Conservation (phyloP, 2,113 vertebrate species). For the Bostrychus sinensis region DNA sequence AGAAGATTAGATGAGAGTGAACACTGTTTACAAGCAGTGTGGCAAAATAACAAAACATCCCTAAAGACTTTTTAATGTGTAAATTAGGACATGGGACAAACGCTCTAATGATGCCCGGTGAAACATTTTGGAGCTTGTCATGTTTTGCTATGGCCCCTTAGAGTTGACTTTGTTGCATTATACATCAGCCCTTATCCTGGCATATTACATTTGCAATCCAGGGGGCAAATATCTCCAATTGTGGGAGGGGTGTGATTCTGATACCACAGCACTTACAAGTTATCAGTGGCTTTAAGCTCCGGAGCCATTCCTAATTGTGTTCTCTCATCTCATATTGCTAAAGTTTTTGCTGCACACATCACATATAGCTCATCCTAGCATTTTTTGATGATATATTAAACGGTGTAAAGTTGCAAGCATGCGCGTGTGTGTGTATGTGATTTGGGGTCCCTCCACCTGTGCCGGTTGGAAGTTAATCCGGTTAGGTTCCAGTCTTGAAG, state of each 20-base stretch:
- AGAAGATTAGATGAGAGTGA: not conserved
- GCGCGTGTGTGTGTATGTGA: constrained; percentile 47
- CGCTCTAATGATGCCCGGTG: constrained; percentile 60
- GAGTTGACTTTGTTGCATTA: constrained; percentile 74
- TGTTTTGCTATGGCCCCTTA: constrained; percentile 62
- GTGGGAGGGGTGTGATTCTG: constrained; percentile 54
- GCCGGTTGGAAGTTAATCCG: constrained; percentile 85
- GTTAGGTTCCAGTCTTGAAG: constrained; percentile 82
- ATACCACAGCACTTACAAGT: constrained; percentile 70
- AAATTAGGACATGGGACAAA: constrained; percentile 61
- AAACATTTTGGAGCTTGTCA: constrained; percentile 65
- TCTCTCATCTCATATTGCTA: constrained; percentile 75
- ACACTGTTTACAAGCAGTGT: constrained; percentile 43
- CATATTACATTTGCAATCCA: constrained; percentile 70
- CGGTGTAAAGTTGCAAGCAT: constrained; percentile 80
- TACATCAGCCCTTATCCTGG: constrained; percentile 66
- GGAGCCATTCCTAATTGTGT: constrained; percentile 76
- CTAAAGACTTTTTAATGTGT: constrained; percentile 52
- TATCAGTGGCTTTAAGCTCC: constrained; percentile 72
- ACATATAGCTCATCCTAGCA: constrained; percentile 64
- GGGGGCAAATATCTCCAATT: constrained; percentile 73
- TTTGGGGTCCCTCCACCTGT: constrained; percentile 83
- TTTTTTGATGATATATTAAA: constrained; percentile 78
- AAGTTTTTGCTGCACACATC: constrained; percentile 59
- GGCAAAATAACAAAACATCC: constrained; percentile 41